Evolutionary conservation across 2,888 invertebrate species (phyloP).

Genomic region (Neoascia interrupta): DNA sequence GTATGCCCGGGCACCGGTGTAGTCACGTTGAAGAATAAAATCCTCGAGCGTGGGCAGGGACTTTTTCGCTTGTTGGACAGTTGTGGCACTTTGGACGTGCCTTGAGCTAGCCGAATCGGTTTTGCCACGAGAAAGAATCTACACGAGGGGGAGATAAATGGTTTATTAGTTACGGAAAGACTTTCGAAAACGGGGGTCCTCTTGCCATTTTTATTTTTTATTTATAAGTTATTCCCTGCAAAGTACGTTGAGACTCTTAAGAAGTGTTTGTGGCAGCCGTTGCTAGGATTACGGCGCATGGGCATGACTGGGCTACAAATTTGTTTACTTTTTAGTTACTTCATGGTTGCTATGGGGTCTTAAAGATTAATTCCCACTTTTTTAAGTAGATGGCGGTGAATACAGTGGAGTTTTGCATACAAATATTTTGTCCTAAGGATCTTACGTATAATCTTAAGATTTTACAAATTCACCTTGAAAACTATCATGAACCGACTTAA

Average conservation of each 20-base stretch:
- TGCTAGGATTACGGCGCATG: conserved; percentile 3
- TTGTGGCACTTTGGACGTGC: conserved; percentile 71
- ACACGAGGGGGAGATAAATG: conserved; percentile 70
- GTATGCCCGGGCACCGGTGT: conserved; percentile 95
- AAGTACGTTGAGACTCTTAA: not conserved
- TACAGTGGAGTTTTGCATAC: too few relatives aligned
- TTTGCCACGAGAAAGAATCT: conserved; percentile 92
- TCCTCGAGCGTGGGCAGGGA: conserved; percentile 92
- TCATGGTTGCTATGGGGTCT: too few relatives aligned
- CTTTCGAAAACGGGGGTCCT: not conserved
- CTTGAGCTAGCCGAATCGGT: conserved; percentile 84
- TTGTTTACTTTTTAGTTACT: too few relatives aligned
- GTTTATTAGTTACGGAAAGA: too few relatives aligned
- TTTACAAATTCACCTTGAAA: too few relatives aligned
- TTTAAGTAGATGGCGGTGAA: too few relatives aligned
- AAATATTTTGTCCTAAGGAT: too few relatives aligned
- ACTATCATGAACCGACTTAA: too few relatives aligned
- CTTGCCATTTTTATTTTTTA: conserved; percentile 45
- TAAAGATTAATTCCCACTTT: too few relatives aligned
- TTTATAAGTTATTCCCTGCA: not conserved
- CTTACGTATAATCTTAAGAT: too few relatives aligned
- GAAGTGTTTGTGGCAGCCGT: not conserved
- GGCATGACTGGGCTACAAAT: too few relatives aligned
- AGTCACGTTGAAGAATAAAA: conserved; percentile 93
- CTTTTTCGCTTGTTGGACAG: conserved; percentile 77